Base-by-base conservation (phyloP, 2,113 vertebrate genomes). In the Periophthalmodon schlosseri region DNA sequence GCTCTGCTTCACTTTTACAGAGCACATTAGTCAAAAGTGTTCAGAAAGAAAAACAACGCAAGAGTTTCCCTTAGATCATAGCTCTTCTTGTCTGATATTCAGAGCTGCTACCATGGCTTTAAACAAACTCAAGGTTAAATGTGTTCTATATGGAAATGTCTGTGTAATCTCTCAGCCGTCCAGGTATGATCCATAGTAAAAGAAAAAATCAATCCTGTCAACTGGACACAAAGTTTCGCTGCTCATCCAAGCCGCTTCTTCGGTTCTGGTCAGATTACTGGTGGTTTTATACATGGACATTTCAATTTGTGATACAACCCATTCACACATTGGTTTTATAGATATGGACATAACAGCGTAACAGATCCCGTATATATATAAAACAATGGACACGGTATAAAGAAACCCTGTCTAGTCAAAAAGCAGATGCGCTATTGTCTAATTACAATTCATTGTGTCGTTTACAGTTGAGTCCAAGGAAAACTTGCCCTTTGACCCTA, bases 1-100 rank as follows among this genome's bases (percentile, higher is more conserved):
- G 33, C n/a, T n/a, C 14, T 0, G 36, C 56, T 75, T 74, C 44
- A 69, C 78, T 79, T 63, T 76, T 23, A 49, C 28, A 57, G 57
- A 68, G 69, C 47, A 36, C 24, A 57, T 21, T 9, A 65, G 70
- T 70, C 66, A 36, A 72, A 77, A 67, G 28, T 24, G 14, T 24
- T 68, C 44, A 72, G 28, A 61, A 81, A 77, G 28, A 28, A 64
- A 47, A 67, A 60, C 46, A 28, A 28, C 3, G 52, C 44, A 54
- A 60, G 54, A 68, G 52, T 9, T 34, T 70, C 20, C 44, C 63
- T 18, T 56, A 39, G 60, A 58, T 36, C 20, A 54, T 46, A 70
- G 65, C 49, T 39, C 58, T 39, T 18, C n/a, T 14, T 72, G 34
- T 63, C 44, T 61, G 52, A 47, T 63, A 63, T 63, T 39, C 61